phyloP scores from a whole-genome alignment of 2,113 vertebrate species.

The Pollachius pollachius region DNA sequence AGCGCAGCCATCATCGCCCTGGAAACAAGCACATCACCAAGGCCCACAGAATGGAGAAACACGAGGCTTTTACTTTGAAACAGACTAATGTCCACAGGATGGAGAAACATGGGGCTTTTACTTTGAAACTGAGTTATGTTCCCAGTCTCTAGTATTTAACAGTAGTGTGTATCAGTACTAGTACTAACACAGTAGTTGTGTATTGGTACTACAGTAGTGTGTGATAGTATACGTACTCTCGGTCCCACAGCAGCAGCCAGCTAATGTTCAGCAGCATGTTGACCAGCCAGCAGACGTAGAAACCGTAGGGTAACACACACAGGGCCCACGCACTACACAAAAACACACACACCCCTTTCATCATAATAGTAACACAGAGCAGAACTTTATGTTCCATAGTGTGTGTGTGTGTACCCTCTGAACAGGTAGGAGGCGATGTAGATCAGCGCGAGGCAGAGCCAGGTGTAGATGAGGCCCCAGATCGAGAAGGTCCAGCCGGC shows the following conservation, averaged over 20 bases:
- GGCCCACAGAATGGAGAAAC: too few relatives aligned
- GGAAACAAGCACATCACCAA: too few relatives aligned
- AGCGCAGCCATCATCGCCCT: constrained; percentile 66
- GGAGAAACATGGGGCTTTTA: too few relatives aligned
- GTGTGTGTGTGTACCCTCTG: constrained; percentile 57
- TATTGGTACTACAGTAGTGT: too few relatives aligned
- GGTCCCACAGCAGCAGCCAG: constrained; percentile 76
- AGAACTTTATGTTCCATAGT: neutral
- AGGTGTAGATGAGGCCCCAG: constrained; percentile 75
- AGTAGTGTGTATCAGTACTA: too few relatives aligned
- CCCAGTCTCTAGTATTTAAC: too few relatives aligned
- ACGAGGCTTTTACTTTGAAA: too few relatives aligned
- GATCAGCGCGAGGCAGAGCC: constrained; percentile 68
- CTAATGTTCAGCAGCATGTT: constrained; percentile 71
- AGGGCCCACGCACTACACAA: constrained; percentile 59
- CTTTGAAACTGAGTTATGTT: too few relatives aligned
- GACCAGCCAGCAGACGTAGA: constrained; percentile 69
- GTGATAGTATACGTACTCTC: constrained; percentile 59
- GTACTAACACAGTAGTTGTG: too few relatives aligned
- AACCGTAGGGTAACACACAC: constrained; percentile 63
- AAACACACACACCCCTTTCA: neutral
- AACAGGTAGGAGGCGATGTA: constrained; percentile 64
- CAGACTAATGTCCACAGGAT: too few relatives aligned
- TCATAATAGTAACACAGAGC: neutral
- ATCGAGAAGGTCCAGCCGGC: constrained; percentile 77